Evolutionary conservation across 92 coral and sea anemone genomes (phyloP), one percentile per base, ranked within the genome.

Genomic region (Parazoanthus darwini): DNA sequence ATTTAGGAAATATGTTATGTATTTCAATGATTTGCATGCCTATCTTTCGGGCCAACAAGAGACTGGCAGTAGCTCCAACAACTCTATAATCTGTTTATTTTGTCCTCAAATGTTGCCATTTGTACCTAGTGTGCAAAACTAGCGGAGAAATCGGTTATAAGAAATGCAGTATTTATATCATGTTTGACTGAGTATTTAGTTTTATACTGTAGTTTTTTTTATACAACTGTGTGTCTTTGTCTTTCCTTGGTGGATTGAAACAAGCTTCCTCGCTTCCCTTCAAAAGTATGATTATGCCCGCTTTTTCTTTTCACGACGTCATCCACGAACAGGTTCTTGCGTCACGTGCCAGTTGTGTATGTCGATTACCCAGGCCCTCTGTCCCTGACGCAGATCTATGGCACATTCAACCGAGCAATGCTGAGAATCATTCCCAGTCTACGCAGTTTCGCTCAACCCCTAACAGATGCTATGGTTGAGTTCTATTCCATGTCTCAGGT

Each of bases 321-420:
- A 4, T 14, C 51, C 20, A 16, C 56, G 66, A 90, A 13, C 90
- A 96, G 99, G 88, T 97, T 97, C 92, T 85, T 97, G 78, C 98
- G 99, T 83, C 96, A 97, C 73, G 99, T 97, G 13, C 98, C 99
- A 6, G 97, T 97, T 26, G 94, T 97, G 79, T 95, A 97, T 76
- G 99, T 97, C 3, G 99, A 97, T 91, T 97, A 97, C 74, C 99
- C 99, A 26, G 99, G 99, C 54, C 94, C 98, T 22, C 70, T 92
- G n/a, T 97, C 99, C 56, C 92, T 97, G 29, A 93, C 98, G 0
- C 99, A 97, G 91, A 97, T 97, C 86, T 97, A 97, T 77, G 99
- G 99, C 86, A 97, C 99, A 51, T 97, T 97, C 91, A 97, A 97
- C 95, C 99, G 99, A 22, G 99, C 99, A 3, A 95, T 97, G 99